Percentiles rank a stretch among this genome's conserved stretches.
phyloP scores from a whole-genome alignment of 2,113 vertebrate species.

The Scortum barcoo region DNA sequence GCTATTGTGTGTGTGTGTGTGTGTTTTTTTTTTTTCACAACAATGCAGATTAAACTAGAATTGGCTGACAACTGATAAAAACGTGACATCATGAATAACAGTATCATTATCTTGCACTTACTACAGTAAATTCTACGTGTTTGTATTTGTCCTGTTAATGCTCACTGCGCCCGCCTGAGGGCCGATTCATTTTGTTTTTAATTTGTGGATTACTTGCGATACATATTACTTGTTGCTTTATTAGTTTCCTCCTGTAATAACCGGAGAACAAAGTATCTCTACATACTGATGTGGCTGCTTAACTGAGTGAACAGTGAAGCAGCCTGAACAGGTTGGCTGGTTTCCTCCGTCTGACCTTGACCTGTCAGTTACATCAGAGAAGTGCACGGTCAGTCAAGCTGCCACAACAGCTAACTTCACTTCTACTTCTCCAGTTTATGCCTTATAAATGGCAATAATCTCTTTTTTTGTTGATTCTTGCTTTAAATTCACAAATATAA shows the following conservation, averaged over 20 bases:
- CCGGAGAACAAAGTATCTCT: neutral
- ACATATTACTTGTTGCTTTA: constrained; percentile 6
- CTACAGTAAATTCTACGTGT: neutral
- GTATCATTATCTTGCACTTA: neutral
- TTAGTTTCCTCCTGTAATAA: constrained; percentile 14
- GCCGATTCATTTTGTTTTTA: neutral
- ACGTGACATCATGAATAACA: too few relatives aligned
- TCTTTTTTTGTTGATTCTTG: constrained; percentile 5
- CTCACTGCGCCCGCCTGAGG: neutral
- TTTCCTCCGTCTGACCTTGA: neutral
- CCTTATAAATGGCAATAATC: neutral
- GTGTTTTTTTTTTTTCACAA: too few relatives aligned
- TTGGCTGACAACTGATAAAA: too few relatives aligned
- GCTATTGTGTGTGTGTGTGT: too few relatives aligned
- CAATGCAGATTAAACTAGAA: too few relatives aligned
- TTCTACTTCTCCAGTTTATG: neutral
- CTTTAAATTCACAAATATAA: constrained; percentile 37
- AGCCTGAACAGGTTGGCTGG: neutral
- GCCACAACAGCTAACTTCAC: neutral
- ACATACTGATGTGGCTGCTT: neutral
- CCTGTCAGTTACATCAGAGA: neutral
- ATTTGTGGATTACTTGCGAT: neutral
- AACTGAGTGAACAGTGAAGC: too few relatives aligned
- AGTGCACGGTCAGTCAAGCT: neutral
- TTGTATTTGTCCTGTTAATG: neutral